Base-by-base conservation (phyloP, 2,888 invertebrate genomes). In the Noctua pronuba region DNA sequence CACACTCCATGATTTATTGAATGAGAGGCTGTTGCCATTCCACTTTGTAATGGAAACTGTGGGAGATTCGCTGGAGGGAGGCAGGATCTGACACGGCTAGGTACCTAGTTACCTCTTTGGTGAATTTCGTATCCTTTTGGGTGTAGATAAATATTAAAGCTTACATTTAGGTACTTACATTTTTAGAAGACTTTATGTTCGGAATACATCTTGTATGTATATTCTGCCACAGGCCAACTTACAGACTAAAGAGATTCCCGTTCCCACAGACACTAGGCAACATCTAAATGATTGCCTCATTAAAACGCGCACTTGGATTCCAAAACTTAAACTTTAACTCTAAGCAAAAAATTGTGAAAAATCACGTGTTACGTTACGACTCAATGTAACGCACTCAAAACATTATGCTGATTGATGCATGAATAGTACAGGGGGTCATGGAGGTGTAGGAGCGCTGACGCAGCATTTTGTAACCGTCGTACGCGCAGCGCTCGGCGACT, bases 1-100 rank as follows among this genome's bases (percentile, higher is more conserved):
- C 38, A 44, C 62, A n/a, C 24, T 21, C 41, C 69, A 73, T 73
- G 82, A 83, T 83, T 82, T 73, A 83, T 83, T 83, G 69, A 73
- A 38, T 8, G n/a, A 24, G 31, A n/a, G 18, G 38, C 41, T 44
- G 64, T 49, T 74, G 31, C 41, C 18, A 35, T 21, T 52, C 38
- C 52, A 66, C 62, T 81, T 58, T 16, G 21, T 55, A 70, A 69
- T 49, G 41, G 16, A 35, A 52, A 16, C 16, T 35, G 55, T 58
- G 6, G 11, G 28, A 41, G 7, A 24, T 41, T 28, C n/a, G 28
- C 3, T 49, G 7, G 38, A 46, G 2, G 1, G 31, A 38, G 21
- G 18, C 2, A 1, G 35, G 11, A 18, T 58, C 7, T 38, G 2
- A 24, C 64, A 1, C 11, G 11, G n/a, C 24, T 24, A 24, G 2